Conservation (phyloP, 2,888 invertebrate genomes). For the Cephus pulcher region DNA sequence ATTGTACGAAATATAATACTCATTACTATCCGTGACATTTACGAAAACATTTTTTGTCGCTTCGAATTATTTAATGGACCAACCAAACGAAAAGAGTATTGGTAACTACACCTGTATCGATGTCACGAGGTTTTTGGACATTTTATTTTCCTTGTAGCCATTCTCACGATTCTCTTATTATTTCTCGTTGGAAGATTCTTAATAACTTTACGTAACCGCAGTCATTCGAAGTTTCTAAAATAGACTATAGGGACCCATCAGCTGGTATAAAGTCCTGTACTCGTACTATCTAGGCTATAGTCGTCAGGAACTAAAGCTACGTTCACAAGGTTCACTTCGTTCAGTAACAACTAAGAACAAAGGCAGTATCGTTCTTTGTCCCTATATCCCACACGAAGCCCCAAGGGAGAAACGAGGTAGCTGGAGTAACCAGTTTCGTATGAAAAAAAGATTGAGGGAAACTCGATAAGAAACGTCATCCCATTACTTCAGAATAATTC, state of each 20-base stretch:
- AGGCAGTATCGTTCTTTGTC: neutral
- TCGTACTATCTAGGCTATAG: neutral
- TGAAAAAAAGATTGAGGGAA: slow-evolving; percentile 22
- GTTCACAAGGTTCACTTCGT: neutral
- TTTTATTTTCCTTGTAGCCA: neutral
- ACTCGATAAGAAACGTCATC: slow-evolving; percentile 30
- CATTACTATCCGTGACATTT: neutral
- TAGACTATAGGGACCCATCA: neutral
- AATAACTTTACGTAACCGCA: neutral
- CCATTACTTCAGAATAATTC: slow-evolving; percentile 26
- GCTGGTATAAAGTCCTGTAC: neutral
- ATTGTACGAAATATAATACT: neutral
- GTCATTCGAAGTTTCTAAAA: neutral
- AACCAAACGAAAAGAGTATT: neutral
- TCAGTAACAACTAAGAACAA: neutral
- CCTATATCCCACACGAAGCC: neutral
- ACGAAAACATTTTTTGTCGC: neutral
- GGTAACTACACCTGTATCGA: neutral
- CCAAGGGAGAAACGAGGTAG: neutral
- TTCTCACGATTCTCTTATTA: neutral
- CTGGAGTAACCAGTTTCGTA: slow-evolving; percentile 26
- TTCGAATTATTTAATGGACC: neutral
- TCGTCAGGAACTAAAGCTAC: neutral
- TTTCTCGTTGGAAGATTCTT: neutral
- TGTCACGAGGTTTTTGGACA: neutral